phyloP scores from a whole-genome alignment of 1,140 invertebrate genomes.

The Zaprionus nigranus region DNA sequence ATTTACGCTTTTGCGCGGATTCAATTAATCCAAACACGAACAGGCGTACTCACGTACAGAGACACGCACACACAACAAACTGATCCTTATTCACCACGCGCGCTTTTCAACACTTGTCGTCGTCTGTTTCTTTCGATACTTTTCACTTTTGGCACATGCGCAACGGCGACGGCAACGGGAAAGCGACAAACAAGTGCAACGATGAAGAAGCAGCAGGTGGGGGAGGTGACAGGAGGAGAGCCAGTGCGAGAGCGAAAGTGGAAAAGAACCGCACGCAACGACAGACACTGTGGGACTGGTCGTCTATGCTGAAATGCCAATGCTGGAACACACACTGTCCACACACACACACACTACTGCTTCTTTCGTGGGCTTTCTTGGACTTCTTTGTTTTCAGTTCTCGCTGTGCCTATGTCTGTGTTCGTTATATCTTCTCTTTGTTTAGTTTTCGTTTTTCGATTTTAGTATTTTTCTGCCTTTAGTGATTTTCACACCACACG shows the following conservation, averaged over 20 bases:
- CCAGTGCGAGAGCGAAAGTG: neutral
- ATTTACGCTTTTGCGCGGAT: slow-evolving; percentile 14
- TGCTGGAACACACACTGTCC: slow-evolving; percentile 37
- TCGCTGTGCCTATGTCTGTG: neutral
- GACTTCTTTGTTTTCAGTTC: slow-evolving; percentile 20
- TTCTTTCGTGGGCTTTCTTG: neutral
- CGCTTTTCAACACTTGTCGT: slow-evolving; percentile 21
- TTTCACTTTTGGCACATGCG: slow-evolving; percentile 49
- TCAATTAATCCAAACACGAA: slow-evolving; percentile 17
- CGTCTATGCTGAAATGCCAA: slow-evolving; percentile 18
- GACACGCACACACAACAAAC: neutral
- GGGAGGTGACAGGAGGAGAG: slow-evolving; percentile 1
- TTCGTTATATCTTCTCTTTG: slow-evolving; percentile 11
- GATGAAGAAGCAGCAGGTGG: neutral
- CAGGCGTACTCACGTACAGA: slow-evolving; percentile 30
- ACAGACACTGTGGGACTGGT: slow-evolving; percentile 26
- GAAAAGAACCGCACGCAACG: slow-evolving; percentile 54
- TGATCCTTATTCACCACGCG: slow-evolving; percentile 4
- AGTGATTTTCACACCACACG: slow-evolving; percentile 53
- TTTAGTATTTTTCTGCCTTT: slow-evolving; percentile 24
- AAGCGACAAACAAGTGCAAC: slow-evolving; percentile 12
- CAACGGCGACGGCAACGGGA: slow-evolving; percentile 32
- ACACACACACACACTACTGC: neutral
- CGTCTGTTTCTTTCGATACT: slow-evolving; percentile 5
- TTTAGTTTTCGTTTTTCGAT: slow-evolving; percentile 9